Evolutionary conservation across 35 echinoderm and acorn worm genomes (phyloP), one percentile per base, ranked within the genome.

Genomic region (Anneissia japonica): DNA sequence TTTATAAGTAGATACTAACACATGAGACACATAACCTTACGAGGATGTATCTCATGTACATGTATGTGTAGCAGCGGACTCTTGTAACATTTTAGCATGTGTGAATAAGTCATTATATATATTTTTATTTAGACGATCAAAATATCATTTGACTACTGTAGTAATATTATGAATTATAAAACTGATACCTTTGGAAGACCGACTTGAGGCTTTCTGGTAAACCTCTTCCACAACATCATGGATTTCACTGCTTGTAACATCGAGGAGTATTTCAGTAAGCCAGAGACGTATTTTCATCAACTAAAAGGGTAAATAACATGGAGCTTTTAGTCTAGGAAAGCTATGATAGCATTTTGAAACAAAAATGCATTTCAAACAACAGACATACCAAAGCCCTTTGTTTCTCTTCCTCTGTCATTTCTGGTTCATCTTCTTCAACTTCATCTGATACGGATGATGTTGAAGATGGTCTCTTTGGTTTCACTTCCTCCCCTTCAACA

Each of bases 181-280:
- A 85, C 51, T 73, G 77, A 82, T 97, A 97, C 94, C 94, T 97
- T 97, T 84, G 19, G 77, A 79, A 0, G 37, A 74, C 74, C 79
- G 92, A 3, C 39, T 37, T 56, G 83, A 90, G 12, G 89, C 91
- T 46, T 93, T 94, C 64, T 87, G 85, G 75, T 94, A 85, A 39
- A 98, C 95, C 72, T 98, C 95, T 17, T 73, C 79, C 6, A 92
- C 91, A 0, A 98, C 74, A 6, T 16, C 2, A 43, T 93, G 35
- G 6, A 98, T 91, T 74, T 98, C 95, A 28, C 79, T 35, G 5
- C 33, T 77, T 17, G 95, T 98, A 29, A 98, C 92, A 35, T 87
- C 79, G 10, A 98, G 77, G 0, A 98, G 82, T 30, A 91, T 89
- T 76, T 98, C 95, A n/a, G 92, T 93, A 89, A 98, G 90, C 92